Conservation (phyloP, 1,140 invertebrate genomes). For the Gerris buenoi region DNA sequence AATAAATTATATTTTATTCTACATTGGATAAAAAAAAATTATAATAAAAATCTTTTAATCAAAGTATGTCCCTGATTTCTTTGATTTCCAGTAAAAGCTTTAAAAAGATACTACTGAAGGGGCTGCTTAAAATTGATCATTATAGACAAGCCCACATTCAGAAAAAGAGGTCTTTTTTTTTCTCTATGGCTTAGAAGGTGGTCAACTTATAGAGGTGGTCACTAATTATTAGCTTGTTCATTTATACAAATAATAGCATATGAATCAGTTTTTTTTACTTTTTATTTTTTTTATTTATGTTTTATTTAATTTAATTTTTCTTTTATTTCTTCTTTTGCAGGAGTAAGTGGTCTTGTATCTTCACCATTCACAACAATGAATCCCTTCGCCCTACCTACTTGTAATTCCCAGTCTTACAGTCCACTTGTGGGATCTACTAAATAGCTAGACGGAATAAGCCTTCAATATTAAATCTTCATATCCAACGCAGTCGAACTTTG, state of each 20-base stretch:
- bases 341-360: slow-evolving; percentile 57
- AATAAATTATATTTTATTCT: no score
- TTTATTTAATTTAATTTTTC: slow-evolving; percentile 6
- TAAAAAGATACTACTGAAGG: no score
- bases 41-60: no score
- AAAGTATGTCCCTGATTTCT: no score
- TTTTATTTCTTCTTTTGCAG: no score
- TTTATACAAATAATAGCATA: background rate
- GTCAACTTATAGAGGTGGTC: background rate
- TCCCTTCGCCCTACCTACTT: slow-evolving; percentile 76
- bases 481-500: no score
- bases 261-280: background rate
- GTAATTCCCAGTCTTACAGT: slow-evolving; percentile 68
- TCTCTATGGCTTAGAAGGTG: background rate
- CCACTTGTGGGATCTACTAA: slow-evolving; percentile 69
- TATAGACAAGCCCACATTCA: background rate
- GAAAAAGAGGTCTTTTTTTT: background rate
- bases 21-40: no score
- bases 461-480: no score
- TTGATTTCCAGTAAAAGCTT: no score
- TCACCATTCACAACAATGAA: slow-evolving; percentile 73
- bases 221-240: background rate
- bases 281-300: background rate
- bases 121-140: no score
- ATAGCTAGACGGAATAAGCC: no score